These are phyloP conservation scores for Entomyzon cyanotis DNA, from an alignment of 2,113 vertebrate genomes.

Conservation along the genomic window DNA sequence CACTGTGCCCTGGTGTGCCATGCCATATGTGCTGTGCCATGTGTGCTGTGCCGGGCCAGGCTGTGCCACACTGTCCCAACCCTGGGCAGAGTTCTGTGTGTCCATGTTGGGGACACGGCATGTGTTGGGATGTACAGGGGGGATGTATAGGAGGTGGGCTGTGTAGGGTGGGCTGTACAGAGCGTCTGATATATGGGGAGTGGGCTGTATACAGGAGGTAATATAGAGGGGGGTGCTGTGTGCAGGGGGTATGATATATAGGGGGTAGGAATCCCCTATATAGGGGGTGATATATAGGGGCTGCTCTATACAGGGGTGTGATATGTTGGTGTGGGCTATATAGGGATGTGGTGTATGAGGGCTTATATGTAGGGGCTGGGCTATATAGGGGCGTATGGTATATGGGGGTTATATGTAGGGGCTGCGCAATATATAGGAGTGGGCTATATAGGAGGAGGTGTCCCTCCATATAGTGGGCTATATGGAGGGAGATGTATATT, in stretches of 20 bases:
- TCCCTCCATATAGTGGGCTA: not conserved
- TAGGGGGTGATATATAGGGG: too few relatives aligned
- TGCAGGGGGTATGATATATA: not conserved
- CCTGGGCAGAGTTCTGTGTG: not conserved
- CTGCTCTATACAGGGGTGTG: not conserved
- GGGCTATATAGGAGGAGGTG: not conserved
- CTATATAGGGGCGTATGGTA: not conserved
- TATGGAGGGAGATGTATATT: not conserved
- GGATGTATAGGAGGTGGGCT: not conserved
- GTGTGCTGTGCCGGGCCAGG: not conserved
- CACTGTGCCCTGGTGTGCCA: not conserved
- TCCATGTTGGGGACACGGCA: not conserved
- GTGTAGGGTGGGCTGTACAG: not conserved
- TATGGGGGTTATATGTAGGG: not conserved
- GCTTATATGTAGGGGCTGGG: not conserved
- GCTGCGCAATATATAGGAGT: too few relatives aligned
- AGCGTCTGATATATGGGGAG: not conserved
- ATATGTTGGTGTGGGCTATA: not conserved
- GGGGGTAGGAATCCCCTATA: too few relatives aligned
- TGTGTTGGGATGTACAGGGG: not conserved
- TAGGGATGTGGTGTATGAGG: not conserved
- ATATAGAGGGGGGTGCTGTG: too few relatives aligned
- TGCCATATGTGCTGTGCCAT: fast-evolving
- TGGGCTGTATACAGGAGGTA: not conserved
- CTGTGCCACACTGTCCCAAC: not conserved